Percentiles rank a stretch among this genome's conserved stretches.
Conservation (phyloP, 2,888 invertebrate genomes). For the Aphodius sticticus region DNA sequence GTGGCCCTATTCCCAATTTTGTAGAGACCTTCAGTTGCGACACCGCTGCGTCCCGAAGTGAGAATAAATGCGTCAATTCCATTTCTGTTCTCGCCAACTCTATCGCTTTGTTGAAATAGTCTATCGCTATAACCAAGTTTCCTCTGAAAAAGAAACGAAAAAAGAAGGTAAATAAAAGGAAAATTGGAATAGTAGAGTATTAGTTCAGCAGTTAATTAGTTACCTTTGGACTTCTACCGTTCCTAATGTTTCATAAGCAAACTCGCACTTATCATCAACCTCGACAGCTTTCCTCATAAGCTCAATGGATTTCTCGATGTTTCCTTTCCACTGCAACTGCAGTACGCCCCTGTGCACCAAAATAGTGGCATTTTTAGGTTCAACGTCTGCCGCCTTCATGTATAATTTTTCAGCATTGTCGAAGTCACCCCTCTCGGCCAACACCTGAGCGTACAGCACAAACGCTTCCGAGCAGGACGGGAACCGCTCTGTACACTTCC, state of each 20-base stretch:
- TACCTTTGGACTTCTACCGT: conserved; percentile 94
- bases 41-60: conserved; percentile 87
- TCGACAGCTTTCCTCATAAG: conserved; percentile 84
- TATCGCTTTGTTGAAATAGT: conserved; percentile 89
- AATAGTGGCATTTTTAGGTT: conserved; percentile 85
- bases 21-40: conserved; percentile 86
- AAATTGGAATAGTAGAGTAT: too few relatives aligned
- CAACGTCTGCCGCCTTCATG: conserved; percentile 79
- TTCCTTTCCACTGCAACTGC: conserved; percentile 84
- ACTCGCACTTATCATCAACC: conserved; percentile 91
- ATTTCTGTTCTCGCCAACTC: conserved; percentile 83
- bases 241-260: conserved; percentile 94
- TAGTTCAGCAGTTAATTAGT: too few relatives aligned
- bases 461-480: conserved; percentile 88
- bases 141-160: conserved; percentile 69
- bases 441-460: conserved; percentile 88
- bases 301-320: conserved; percentile 79
- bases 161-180: not conserved
- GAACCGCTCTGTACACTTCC: conserved; percentile 78
- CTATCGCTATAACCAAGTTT: conserved; percentile 81
- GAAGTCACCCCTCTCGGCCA: conserved; percentile 85
- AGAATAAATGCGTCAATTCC: conserved; percentile 91
- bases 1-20: conserved; percentile 68
- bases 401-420: conserved; percentile 84
- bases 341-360: conserved; percentile 89